Conservation (phyloP, 2,888 invertebrate species). For the Xestoiulus laeticollis region DNA sequence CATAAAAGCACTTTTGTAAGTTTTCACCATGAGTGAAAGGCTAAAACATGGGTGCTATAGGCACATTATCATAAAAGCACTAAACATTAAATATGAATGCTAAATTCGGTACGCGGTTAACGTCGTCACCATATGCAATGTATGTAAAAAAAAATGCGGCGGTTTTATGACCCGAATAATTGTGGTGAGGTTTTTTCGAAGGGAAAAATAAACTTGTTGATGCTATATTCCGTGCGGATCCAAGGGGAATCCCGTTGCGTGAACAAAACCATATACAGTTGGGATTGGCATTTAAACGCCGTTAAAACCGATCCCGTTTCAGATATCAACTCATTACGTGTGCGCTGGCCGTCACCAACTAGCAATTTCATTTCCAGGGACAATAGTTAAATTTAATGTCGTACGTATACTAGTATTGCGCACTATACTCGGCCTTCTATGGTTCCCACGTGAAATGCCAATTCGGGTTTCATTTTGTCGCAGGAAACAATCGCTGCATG, state of each 20-base stretch:
- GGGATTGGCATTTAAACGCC: not conserved
- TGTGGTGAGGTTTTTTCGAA: not conserved
- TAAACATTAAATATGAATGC: not conserved
- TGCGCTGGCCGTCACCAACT: not conserved
- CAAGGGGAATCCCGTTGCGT: conserved; percentile 15
- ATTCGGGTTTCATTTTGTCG: too few relatives aligned
- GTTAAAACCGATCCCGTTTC: conserved; percentile 8
- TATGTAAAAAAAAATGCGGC: not conserved
- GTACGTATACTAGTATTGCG: not conserved
- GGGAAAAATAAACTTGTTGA: not conserved
- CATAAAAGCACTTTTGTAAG: not conserved
- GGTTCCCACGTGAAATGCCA: not conserved
- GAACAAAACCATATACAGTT: not conserved
- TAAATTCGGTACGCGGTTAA: not conserved
- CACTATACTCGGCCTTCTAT: not conserved
- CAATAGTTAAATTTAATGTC: not conserved
- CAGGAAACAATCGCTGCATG: not conserved
- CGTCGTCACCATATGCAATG: not conserved
- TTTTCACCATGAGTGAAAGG: not conserved
- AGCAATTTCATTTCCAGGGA: not conserved
- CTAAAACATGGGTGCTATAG: not conserved
- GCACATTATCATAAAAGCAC: conserved; percentile 27
- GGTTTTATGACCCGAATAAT: not conserved
- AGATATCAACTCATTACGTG: not conserved
- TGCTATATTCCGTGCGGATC: not conserved